Conservation (phyloP, 2,888 invertebrate genomes). For the Papilio demoleus region DNA sequence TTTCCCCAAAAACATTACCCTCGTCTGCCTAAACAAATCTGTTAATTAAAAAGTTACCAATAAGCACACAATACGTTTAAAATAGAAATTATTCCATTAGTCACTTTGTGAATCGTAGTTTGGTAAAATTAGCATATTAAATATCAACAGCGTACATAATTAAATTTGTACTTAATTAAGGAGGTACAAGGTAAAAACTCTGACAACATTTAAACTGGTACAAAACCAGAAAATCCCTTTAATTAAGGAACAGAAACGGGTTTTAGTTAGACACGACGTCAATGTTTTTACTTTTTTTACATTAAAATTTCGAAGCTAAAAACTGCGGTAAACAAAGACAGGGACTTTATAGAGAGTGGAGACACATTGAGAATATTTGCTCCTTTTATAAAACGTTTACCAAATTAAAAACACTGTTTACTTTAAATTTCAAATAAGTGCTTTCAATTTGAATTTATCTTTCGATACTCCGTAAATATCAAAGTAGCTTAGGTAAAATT, state of each 20-base stretch:
- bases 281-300: constrained; percentile 39
- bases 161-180: constrained; percentile 15
- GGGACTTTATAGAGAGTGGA: constrained; percentile 16
- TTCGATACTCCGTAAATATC: neutral
- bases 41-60: constrained; percentile 14
- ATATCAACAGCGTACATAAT: constrained; percentile 14
- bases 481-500: neutral
- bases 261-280: constrained; percentile 39
- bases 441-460: constrained; percentile 29
- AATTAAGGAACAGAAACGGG: constrained; percentile 37
- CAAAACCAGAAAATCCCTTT: constrained; percentile 37
- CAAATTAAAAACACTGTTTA: constrained; percentile 37
- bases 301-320: constrained; percentile 36
- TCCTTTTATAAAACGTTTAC: constrained; percentile 32
- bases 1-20: constrained; percentile 12
- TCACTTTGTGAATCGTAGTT: neutral
- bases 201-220: constrained; percentile 47
- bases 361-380: constrained; percentile 35
- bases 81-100: neutral
- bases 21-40: neutral
- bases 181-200: constrained; percentile 30
- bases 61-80: constrained; percentile 12
- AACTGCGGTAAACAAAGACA: constrained; percentile 34
- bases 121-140: neutral
- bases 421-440: constrained; percentile 34